Percentiles rank a stretch among this genome's conserved stretches.
phyloP scores from a whole-genome alignment of 2,888 invertebrate genomes.

The Catocala nupta region DNA sequence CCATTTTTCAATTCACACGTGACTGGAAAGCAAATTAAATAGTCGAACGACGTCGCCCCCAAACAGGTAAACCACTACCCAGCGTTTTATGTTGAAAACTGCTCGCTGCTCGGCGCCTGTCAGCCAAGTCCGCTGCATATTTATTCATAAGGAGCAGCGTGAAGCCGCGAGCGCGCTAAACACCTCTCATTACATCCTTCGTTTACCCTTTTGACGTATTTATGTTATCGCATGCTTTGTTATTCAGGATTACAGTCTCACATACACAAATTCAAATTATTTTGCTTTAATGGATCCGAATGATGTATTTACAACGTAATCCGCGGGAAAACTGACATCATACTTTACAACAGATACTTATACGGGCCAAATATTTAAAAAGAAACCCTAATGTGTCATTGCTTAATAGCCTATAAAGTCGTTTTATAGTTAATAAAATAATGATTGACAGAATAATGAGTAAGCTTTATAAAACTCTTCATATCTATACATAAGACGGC shows the following conservation, averaged over 20 bases:
- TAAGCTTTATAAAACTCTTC: conserved; percentile 10
- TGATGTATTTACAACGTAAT: background rate
- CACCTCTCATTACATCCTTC: conserved; percentile 65
- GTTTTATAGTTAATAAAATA: conserved; percentile 10
- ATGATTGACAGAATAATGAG: conserved; percentile 10
- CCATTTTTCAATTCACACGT: conserved; percentile 79
- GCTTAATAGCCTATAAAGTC: conserved; percentile 4
- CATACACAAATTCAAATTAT: conserved; percentile 57
- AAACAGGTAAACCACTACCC: conserved; percentile 45
- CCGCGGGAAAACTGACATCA: background rate
- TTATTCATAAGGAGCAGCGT: conserved; percentile 65
- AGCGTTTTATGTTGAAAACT: conserved; percentile 51
- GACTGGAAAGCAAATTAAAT: conserved; percentile 64
- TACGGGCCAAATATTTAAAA: too few relatives aligned
- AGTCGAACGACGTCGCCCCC: conserved; percentile 53
- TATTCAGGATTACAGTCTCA: conserved; percentile 57
- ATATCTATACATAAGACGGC: conserved; percentile 13
- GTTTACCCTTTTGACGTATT: conserved; percentile 65
- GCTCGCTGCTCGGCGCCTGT: conserved; percentile 39
- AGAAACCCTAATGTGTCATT: background rate
- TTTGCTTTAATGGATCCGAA: conserved; percentile 39
- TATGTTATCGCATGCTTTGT: conserved; percentile 58
- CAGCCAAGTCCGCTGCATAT: conserved; percentile 56
- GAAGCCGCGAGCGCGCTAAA: conserved; percentile 61
- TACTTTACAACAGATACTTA: background rate